phyloP scores from a whole-genome alignment of 1,140 invertebrate genomes.

The Saccostrea glomerata region DNA sequence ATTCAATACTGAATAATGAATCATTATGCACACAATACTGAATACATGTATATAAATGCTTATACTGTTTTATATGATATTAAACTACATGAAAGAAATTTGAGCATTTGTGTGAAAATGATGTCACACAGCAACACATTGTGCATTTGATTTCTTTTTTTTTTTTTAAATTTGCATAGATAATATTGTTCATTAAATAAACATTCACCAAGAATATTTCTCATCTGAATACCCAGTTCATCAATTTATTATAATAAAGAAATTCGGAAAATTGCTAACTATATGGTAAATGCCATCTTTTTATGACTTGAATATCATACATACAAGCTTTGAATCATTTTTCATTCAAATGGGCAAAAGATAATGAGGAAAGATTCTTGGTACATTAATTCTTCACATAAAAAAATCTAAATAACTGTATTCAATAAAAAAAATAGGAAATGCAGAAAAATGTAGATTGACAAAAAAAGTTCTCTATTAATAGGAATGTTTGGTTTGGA shows the following conservation, averaged over 20 bases:
- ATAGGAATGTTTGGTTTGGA: background rate
- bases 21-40: slow-evolving; percentile 29
- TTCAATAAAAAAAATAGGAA: background rate
- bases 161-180: slow-evolving; percentile 19
- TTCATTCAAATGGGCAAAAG: background rate
- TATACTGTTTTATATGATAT: background rate
- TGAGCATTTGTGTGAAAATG: slow-evolving; percentile 29
- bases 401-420: background rate
- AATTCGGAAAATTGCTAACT: background rate
- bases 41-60: slow-evolving; percentile 22
- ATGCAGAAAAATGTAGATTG: background rate
- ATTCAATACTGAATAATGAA: slow-evolving; percentile 19
- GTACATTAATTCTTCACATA: background rate
- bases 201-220: background rate
- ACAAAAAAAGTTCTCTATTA: background rate
- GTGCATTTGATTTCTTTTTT: slow-evolving; percentile 22
- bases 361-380: background rate
- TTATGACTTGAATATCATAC: background rate
- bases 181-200: background rate
- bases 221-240: background rate
- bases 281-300: background rate
- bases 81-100: background rate
- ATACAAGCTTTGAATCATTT: background rate
- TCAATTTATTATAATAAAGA: background rate
- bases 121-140: slow-evolving; percentile 10